phyloP scores from a whole-genome alignment of 2,113 vertebrate species.

The Diadophis punctatus region DNA sequence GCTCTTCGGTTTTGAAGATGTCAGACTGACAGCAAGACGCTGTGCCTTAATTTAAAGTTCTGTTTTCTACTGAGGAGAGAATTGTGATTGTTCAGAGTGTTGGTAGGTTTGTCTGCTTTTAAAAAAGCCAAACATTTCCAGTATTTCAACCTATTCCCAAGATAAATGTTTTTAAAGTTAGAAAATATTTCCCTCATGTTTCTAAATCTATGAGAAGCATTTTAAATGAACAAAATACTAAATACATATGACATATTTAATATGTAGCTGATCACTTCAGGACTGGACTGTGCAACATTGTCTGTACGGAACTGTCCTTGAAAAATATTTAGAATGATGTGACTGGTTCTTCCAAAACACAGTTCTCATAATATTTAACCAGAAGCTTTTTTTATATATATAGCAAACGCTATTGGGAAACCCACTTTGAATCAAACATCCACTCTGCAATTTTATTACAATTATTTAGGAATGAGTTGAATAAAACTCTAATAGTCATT shows the following conservation, averaged over 20 bases:
- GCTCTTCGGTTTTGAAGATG: constrained; percentile 33
- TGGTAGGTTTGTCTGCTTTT: not conserved
- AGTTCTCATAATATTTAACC: not conserved
- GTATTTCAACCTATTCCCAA: not conserved
- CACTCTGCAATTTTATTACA: not conserved
- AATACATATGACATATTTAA: not conserved
- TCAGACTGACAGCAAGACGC: constrained; percentile 33
- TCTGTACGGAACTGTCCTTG: not conserved
- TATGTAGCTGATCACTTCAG: not conserved
- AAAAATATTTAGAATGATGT: not conserved
- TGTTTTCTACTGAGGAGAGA: constrained; percentile 16
- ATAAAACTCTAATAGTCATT: not conserved
- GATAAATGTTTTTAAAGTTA: constrained; percentile 12
- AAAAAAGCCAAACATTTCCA: not conserved
- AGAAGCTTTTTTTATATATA: not conserved
- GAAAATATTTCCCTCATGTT: not conserved
- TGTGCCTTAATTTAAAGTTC: constrained; percentile 44
- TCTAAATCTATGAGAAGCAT: not conserved
- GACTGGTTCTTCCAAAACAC: not conserved
- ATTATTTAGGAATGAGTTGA: not conserved
- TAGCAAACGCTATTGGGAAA: not conserved
- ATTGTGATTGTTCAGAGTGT: not conserved
- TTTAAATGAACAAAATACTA: not conserved
- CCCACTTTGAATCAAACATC: not conserved
- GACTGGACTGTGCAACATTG: not conserved